phyloP scores from a whole-genome alignment of 1,140 invertebrate genomes.

The Euura lappo region DNA sequence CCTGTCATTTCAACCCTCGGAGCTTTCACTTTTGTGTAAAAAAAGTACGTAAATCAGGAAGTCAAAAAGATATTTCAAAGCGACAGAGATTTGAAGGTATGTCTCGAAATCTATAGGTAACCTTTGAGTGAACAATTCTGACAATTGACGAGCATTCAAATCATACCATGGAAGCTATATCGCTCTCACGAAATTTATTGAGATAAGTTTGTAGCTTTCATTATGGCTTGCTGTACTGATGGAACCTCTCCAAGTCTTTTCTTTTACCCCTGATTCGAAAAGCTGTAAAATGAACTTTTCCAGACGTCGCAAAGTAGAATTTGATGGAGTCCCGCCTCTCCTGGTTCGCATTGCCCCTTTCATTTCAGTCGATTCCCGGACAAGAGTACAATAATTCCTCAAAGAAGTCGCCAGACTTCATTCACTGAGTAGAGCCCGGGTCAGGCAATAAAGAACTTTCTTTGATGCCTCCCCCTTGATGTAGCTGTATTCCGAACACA shows the following conservation, averaged over 20 bases:
- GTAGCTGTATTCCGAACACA: not conserved
- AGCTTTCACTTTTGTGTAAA: too few species aligned
- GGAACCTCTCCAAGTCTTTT: not conserved
- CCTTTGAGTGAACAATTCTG: too few species aligned
- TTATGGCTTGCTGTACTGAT: too few species aligned
- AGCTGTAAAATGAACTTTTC: not conserved
- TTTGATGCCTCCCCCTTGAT: not conserved
- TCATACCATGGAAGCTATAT: too few species aligned
- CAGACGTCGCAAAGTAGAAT: not conserved
- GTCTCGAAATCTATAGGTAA: too few species aligned
- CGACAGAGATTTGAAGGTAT: too few species aligned
- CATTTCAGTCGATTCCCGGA: not conserved
- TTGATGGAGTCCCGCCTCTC: not conserved
- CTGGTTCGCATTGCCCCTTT: not conserved
- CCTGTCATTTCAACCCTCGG: too few species aligned
- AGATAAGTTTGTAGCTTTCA: too few species aligned
- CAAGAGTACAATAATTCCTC: constrained; percentile 5
- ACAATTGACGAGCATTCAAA: too few species aligned
- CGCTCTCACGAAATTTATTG: too few species aligned
- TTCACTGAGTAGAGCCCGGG: not conserved
- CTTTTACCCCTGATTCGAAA: not conserved
- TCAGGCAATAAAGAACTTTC: constrained; percentile 5
- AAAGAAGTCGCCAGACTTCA: not conserved
- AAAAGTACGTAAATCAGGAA: too few species aligned
- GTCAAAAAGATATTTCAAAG: too few species aligned